Percentiles rank a stretch among this genome's conserved stretches.
Conservation (phyloP, 1,140 invertebrate species). For the Drosophila malerkotliana region DNA sequence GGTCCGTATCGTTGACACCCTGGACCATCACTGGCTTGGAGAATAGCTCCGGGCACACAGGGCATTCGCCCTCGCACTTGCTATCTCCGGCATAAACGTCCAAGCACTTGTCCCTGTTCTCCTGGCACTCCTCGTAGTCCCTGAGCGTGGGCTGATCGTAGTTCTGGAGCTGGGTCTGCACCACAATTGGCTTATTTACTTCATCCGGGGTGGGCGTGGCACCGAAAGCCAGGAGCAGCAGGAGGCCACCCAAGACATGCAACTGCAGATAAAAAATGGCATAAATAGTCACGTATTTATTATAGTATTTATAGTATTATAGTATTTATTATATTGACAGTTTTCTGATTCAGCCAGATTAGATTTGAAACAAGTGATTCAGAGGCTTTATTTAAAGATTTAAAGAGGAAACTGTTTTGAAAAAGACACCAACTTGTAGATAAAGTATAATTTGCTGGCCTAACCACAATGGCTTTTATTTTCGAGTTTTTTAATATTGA, state of each 20-base stretch:
- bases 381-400: not conserved
- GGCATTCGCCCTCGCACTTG: conserved; percentile 51
- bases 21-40: conserved; percentile 69
- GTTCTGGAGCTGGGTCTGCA: conserved; percentile 65
- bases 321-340: too few species aligned
- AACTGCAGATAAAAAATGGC: not conserved
- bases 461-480: conserved; percentile 5
- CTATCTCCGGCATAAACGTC: conserved; percentile 18
- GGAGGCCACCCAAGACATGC: conserved; percentile 10
- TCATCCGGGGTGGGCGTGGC: not conserved
- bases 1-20: conserved; percentile 69
- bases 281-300: not conserved
- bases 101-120: conserved; percentile 54
- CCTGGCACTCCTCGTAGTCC: conserved; percentile 66
- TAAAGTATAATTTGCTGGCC: too few species aligned
- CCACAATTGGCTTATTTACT: conserved; percentile 55
- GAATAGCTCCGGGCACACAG: conserved; percentile 61
- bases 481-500: too few species aligned
- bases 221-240: conserved; percentile 29
- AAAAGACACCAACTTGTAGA: too few species aligned
- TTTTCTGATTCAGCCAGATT: not conserved
- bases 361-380: not conserved
- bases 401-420: not conserved
- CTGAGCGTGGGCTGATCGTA: conserved; percentile 68
- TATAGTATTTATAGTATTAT: too few species aligned